Evolutionary conservation across 2,113 vertebrate genomes (phyloP).

Genomic region (Lepus americanus): DNA sequence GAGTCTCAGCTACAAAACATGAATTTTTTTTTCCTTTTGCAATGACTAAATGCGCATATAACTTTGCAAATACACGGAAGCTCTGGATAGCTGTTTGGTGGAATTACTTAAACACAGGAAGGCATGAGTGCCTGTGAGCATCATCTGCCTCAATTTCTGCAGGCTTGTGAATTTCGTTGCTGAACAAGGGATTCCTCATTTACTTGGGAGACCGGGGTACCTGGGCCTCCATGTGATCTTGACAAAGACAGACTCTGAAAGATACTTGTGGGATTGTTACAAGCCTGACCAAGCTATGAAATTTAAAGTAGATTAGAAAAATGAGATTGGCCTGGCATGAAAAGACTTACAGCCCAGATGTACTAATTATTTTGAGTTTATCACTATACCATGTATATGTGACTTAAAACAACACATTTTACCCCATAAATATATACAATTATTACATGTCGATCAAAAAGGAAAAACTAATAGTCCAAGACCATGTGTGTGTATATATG

Average conservation of each 20-base stretch:
- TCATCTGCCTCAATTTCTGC: background rate
- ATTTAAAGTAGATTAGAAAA: constrained; percentile 42
- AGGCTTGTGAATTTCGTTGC: background rate
- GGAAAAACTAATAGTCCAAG: background rate
- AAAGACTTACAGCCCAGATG: background rate
- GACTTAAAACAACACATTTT: too few relatives aligned
- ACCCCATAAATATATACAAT: too few relatives aligned
- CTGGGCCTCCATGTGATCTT: background rate
- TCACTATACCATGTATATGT: too few relatives aligned
- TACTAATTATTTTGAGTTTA: too few relatives aligned
- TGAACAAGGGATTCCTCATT: background rate
- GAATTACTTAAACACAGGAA: background rate
- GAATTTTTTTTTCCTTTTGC: background rate
- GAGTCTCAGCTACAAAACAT: background rate
- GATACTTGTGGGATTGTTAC: background rate
- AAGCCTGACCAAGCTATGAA: background rate
- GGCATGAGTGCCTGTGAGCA: background rate
- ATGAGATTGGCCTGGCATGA: background rate
- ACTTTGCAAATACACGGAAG: constrained; percentile 3
- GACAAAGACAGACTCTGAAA: background rate
- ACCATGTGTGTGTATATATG: background rate
- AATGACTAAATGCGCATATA: background rate
- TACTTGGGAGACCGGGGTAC: background rate
- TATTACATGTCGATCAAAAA: too few relatives aligned
- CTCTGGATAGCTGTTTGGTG: background rate